Base-by-base conservation (phyloP, 2,797 vertebrate genomes). In the Melanitta fusca region DNA sequence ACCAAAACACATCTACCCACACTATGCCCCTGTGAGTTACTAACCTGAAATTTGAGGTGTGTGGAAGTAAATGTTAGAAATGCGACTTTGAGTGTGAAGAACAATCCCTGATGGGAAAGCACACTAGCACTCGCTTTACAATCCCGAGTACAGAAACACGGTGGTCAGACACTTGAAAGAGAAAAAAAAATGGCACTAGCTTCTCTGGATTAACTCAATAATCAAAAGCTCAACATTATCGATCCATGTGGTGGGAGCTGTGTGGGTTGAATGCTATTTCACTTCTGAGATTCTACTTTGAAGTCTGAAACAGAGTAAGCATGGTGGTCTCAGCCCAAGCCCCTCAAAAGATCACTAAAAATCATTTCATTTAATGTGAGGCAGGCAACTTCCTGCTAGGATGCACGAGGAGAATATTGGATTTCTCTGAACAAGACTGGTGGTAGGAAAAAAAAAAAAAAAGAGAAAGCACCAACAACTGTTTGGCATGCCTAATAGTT, bases 141-240 rank as follows among this genome's bases (percentile, higher is more conserved):
- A 13, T 27, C 54, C 61, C 34, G 14, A 91, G 43, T 13, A 83
- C 17, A 80, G 70, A 77, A 93, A 69, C 16, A 91, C 18, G 49
- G 39, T 6, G 30, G 36, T 86, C 78, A 83, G 57, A 21, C 21
- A 66, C 36, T 66, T 80, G 49, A 79, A 83, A 81, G 27, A 75
- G 43, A 85, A 92, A 92, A 93, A 91, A 62, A 80, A 93, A 24
- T 38, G 32, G 28, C 91, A 91, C 14, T 66, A 89, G 32, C 19
- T 86, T 38, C 41, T 69, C 85, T 62, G 39, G 68, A 80, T 85
- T 66, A 93, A 72, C 36, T 53, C 36, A 51, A 30, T 21, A 74
- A 71, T 32, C 18, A 80, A 58, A 90, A 45, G 1, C 30, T 36
- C 56, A 25, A 2, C 64, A 27, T 32, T 75, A 89, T 3, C 62